Base-by-base conservation (phyloP, 2,888 invertebrate species). In the Sepiola atlantica region DNA sequence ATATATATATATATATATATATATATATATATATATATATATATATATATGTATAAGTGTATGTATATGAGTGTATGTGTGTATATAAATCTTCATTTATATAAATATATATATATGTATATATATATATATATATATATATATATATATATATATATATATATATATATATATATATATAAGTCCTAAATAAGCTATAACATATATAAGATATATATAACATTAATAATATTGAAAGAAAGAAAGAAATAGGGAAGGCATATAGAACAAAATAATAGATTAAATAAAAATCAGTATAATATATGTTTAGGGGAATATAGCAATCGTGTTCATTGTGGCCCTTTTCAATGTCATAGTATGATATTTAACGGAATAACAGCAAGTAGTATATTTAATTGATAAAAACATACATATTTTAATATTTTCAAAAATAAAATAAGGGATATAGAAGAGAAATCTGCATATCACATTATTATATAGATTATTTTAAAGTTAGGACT, bases 81-180 rank as follows among this genome's bases (percentile, higher is more conserved):
- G 10, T 16, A 77, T 77, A n/a, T 12, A 28, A 10, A 77, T n/a
- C 8, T 14, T 4, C 10, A n/a, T 77, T 4, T 16, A 77, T 28
- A n/a, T n/a, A 77, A 14, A 77, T 77, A 77, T 61, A 24, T 24
- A 77, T 77, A 77, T 77, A 77, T 77, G 10, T 77, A 77, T 77
- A n/a, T 61, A n/a, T 77, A 77, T n/a, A 77, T 77, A 77, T 77
- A n/a, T 77, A 14, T n/a, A 77, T n/a, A 14, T 77, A 77, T 77
- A 77, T 77, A 77, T 77, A 77, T 77, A 77, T 77, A 77, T 77
- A 77, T 77, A 32, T 77, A 77, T 77, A 77, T 77, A 77, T 77
- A 77, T n/a, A 77, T n/a, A 77, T n/a, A 77, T 16, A 32, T n/a
- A 77, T n/a, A 32, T n/a, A 77, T n/a, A 32, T 14, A 32, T 12